These are phyloP conservation scores for Chinchilla lanigera DNA, from an alignment of 2,113 vertebrate species.

Conservation along the genomic window DNA sequence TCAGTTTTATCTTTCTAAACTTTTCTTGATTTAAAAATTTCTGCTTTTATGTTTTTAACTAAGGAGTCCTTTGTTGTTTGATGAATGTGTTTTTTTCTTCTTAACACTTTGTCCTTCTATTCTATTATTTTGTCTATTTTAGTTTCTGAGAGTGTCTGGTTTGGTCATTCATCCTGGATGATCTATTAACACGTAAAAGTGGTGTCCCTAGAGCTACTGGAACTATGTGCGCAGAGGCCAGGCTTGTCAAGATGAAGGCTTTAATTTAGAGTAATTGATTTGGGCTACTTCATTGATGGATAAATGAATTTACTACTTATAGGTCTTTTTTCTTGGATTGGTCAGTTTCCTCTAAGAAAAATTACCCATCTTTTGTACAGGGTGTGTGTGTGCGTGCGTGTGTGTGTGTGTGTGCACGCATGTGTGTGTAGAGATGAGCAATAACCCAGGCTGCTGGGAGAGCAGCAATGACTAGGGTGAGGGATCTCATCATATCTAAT, in stretches of 20 bases:
- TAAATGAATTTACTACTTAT: background rate
- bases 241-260: background rate
- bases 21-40: slow-evolving; percentile 55
- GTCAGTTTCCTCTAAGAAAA: slow-evolving; percentile 56
- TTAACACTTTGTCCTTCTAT: background rate
- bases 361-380: background rate
- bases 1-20: slow-evolving; percentile 39
- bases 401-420: background rate
- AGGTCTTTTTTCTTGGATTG: background rate
- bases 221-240: background rate
- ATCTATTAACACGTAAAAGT: background rate
- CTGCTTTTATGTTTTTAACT: slow-evolving; percentile 56
- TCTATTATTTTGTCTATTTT: background rate
- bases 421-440: background rate
- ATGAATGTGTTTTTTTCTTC: background rate
- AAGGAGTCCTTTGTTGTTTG: background rate
- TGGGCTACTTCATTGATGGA: background rate
- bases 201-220: background rate
- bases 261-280: slow-evolving; percentile 56
- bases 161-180: background rate
- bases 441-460: background rate
- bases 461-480: background rate
- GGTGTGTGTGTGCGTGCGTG: background rate
- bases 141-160: background rate
- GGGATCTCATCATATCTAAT: background rate